Conservation (phyloP, 2,113 vertebrate genomes). For the Bambusicola thoracicus region DNA sequence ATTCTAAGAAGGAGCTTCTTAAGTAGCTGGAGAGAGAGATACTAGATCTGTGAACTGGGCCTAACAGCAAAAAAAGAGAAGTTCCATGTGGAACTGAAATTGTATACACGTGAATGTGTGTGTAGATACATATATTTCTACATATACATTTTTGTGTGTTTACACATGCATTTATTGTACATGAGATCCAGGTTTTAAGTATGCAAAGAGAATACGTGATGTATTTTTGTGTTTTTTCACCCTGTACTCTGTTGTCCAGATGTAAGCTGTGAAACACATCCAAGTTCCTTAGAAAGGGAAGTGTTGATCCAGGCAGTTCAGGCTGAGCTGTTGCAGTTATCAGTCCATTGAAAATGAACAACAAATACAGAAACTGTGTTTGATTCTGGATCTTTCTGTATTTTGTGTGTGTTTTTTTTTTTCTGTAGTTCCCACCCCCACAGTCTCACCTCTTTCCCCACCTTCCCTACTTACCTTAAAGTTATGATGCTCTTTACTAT, state of each 20-base stretch:
- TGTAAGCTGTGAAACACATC: slow-evolving; percentile 41
- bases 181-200: background rate
- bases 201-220: background rate
- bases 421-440: background rate
- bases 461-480: slow-evolving; percentile 27
- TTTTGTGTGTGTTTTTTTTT: background rate
- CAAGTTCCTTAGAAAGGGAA: slow-evolving; percentile 15
- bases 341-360: slow-evolving; percentile 51
- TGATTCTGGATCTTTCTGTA: slow-evolving; percentile 6
- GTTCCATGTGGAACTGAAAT: background rate
- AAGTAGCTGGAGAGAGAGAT: background rate
- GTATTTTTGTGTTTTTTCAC: background rate
- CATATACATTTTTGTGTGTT: background rate
- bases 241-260: slow-evolving; percentile 15
- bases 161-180: background rate
- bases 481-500: slow-evolving; percentile 43
- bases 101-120: background rate
- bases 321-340: slow-evolving; percentile 45
- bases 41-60: background rate
- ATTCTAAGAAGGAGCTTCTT: background rate
- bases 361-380: background rate
- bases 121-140: background rate
- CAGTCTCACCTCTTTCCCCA: slow-evolving; percentile 19
- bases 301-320: background rate
- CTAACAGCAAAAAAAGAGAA: background rate